Evolutionary conservation across 2,797 vertebrate genomes (phyloP).

Genomic region (Galago senegalensis): DNA sequence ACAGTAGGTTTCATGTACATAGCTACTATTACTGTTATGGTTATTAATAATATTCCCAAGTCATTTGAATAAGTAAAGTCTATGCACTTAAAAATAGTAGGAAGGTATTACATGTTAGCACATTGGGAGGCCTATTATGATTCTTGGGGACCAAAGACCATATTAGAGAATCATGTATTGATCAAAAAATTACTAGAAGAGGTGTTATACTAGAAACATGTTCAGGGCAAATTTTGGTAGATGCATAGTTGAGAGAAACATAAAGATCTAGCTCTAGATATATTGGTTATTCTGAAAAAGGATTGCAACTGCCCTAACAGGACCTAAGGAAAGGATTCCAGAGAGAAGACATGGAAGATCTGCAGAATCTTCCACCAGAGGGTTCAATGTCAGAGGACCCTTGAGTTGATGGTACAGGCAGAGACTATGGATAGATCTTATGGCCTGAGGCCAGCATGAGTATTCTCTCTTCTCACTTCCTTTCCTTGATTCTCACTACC

Average conservation of each 20-base stretch:
- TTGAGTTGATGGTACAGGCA: not conserved
- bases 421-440: not conserved
- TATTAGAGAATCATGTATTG: not conserved
- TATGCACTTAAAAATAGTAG: not conserved
- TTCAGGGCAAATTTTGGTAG: not conserved
- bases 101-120: not conserved
- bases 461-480: not conserved
- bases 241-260: not conserved
- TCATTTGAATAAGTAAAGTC: conserved; percentile 28
- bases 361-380: not conserved
- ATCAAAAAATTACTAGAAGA: not conserved
- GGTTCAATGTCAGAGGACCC: not conserved
- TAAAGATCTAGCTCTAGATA: not conserved
- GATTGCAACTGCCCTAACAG: not conserved
- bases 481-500: not conserved
- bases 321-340: not conserved
- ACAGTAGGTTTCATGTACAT: not conserved
- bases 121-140: not conserved
- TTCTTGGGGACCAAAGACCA: not conserved
- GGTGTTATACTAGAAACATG: not conserved
- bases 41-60: not conserved
- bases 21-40: not conserved
- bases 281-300: not conserved
- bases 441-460: no score
- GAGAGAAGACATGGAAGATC: not conserved